A percentile compares a stretch with the other conserved stretches of the same genome.
phyloP scores from a whole-genome alignment of 2,888 invertebrate genomes.

The Melinaea marsaeus region DNA sequence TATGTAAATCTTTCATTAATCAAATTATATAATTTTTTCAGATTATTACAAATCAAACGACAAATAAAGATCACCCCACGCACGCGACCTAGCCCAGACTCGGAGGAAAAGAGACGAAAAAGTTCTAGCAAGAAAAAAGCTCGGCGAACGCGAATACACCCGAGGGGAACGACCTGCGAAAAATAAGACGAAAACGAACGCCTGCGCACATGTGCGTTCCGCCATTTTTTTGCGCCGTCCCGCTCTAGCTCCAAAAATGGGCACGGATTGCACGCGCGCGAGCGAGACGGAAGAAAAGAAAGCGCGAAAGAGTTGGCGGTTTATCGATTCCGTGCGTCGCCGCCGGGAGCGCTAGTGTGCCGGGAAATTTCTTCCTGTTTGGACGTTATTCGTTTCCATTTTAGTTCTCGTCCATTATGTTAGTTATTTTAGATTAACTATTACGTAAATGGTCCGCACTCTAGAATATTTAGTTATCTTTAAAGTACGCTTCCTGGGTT shows the following conservation, averaged over 20 bases:
- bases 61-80: slow-evolving; percentile 56
- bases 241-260: slow-evolving; percentile 66
- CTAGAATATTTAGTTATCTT: background rate
- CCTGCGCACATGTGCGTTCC: slow-evolving; percentile 74
- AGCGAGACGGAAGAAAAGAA: slow-evolving; percentile 65
- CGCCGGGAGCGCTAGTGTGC: slow-evolving; percentile 55
- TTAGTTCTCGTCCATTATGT: slow-evolving; percentile 42
- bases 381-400: slow-evolving; percentile 47
- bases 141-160: slow-evolving; percentile 61
- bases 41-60: slow-evolving; percentile 30
- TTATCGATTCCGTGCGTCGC: slow-evolving; percentile 64
- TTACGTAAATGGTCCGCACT: background rate
- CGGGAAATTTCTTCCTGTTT: slow-evolving; percentile 71
- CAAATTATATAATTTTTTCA: too few relatives aligned
- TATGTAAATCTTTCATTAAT: too few relatives aligned
- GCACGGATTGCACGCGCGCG: slow-evolving; percentile 39
- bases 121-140: slow-evolving; percentile 46
- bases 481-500: too few relatives aligned
- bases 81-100: slow-evolving; percentile 66
- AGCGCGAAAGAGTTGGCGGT: slow-evolving; percentile 69
- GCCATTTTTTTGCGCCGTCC: slow-evolving; percentile 69
- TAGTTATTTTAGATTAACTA: slow-evolving; percentile 25
- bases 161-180: slow-evolving; percentile 73
- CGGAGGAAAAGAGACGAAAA: slow-evolving; percentile 54
- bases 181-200: slow-evolving; percentile 70